A percentile compares a stretch with the other conserved stretches of the same genome.
Evolutionary conservation across 1,140 invertebrate genomes (phyloP).

Genomic region (Chironomus striatipennis): DNA sequence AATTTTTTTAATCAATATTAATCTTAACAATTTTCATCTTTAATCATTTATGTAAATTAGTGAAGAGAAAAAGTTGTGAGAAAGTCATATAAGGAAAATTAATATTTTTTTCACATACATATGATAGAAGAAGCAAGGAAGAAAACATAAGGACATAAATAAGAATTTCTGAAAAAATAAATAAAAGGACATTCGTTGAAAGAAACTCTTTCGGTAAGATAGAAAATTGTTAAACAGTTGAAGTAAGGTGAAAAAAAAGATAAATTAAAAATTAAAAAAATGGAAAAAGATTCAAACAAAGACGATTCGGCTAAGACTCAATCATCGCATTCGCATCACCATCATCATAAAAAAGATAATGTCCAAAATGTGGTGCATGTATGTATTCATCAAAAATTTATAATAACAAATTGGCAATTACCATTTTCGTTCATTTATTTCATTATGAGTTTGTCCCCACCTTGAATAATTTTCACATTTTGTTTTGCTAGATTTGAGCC

Average conservation of each 20-base stretch:
- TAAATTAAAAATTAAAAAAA: neutral
- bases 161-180: no score
- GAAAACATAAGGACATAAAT: no score
- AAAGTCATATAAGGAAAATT: no score
- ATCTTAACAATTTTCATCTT: no score
- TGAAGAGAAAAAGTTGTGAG: no score
- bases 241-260: neutral
- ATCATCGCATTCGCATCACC: neutral
- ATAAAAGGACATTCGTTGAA: no score
- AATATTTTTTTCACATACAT: no score
- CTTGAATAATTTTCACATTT: no score
- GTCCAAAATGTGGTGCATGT: neutral
- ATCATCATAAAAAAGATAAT: conserved; percentile 15
- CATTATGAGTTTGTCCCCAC: no score
- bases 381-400: neutral
- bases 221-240: neutral
- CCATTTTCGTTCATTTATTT: neutral
- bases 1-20: neutral
- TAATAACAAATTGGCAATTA: neutral
- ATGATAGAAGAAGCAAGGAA: no score
- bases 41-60: no score
- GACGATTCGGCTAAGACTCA: neutral
- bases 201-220: neutral
- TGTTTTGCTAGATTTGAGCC: no score
- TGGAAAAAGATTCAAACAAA: neutral